These are phyloP conservation scores for Micromesistius poutassou DNA, from an alignment of 2,797 vertebrate species.

Conservation along the genomic window DNA sequence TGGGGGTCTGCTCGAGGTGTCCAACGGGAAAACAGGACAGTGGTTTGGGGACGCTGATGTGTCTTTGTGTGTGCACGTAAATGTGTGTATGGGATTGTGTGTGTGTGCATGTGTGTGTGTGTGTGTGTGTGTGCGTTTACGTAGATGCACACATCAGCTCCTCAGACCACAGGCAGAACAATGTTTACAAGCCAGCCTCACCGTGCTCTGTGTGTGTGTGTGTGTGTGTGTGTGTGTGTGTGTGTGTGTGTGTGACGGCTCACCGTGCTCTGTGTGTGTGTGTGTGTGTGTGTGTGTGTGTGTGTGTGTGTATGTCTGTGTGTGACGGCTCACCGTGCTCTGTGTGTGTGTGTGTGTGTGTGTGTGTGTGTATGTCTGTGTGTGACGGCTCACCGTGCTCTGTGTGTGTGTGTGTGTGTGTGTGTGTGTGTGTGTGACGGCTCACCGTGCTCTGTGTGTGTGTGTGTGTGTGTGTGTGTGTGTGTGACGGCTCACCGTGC, in stretches of 20 bases:
- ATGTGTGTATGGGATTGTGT: not conserved
- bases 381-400: not conserved
- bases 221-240: not conserved
- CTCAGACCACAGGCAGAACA: not conserved
- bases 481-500: too few relatives aligned
- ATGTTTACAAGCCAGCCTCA: not conserved
- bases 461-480: too few relatives aligned
- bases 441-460: not conserved
- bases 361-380: too few relatives aligned
- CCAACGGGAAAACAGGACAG: conserved; percentile 35
- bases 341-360: too few relatives aligned
- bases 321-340: not conserved
- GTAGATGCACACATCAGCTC: not conserved
- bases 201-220: not conserved
- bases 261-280: not conserved
- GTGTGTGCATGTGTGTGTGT: not conserved
- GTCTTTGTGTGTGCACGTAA: not conserved
- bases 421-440: too few relatives aligned
- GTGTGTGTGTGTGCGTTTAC: not conserved
- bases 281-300: too few relatives aligned
- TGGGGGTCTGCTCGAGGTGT: too few relatives aligned
- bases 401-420: too few relatives aligned
- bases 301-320: not conserved
- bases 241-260: not conserved
- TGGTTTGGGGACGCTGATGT: conserved; percentile 26